Evolutionary conservation across 2,888 invertebrate genomes (phyloP).

Genomic region (Nomada flava): DNA sequence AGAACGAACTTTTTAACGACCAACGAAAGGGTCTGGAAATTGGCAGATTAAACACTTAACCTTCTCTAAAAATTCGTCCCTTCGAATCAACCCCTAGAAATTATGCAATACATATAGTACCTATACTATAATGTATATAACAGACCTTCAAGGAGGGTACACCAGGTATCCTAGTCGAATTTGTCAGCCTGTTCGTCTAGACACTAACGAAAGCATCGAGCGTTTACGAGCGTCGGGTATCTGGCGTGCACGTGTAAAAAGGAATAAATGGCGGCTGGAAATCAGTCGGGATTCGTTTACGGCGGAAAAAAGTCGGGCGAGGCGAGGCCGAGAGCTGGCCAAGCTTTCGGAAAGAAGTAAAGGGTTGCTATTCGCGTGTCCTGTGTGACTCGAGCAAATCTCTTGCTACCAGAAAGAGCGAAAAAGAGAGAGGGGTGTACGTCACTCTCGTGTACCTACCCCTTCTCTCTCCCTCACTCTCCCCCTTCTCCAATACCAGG

Average conservation of each 20-base stretch:
- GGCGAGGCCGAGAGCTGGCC: constrained; percentile 17
- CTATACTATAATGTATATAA: background rate
- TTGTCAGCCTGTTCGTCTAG: constrained; percentile 18
- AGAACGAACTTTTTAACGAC: background rate
- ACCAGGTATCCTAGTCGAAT: constrained; percentile 1
- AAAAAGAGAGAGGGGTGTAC: background rate
- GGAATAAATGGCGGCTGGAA: constrained; percentile 69
- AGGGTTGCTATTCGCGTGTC: constrained; percentile 60
- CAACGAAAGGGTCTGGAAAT: too few relatives aligned
- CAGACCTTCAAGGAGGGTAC: background rate
- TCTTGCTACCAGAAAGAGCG: constrained; percentile 23
- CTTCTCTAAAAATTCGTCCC: too few relatives aligned
- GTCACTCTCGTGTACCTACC: constrained; percentile 48
- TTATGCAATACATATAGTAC: background rate
- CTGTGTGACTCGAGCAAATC: constrained; percentile 41
- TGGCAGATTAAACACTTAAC: too few relatives aligned
- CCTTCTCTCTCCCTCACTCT: constrained; percentile 45
- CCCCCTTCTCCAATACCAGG: constrained; percentile 56
- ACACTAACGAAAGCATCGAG: constrained; percentile 24
- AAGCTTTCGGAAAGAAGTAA: constrained; percentile 54
- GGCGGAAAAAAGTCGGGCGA: constrained; percentile 49
- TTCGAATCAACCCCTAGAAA: too few relatives aligned
- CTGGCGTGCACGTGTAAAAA: constrained; percentile 60
- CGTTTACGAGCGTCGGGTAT: constrained; percentile 46
- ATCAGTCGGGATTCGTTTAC: constrained; percentile 74